Evolutionary conservation across 2,113 vertebrate species (phyloP).

Genomic region (Tupaia chinensis): DNA sequence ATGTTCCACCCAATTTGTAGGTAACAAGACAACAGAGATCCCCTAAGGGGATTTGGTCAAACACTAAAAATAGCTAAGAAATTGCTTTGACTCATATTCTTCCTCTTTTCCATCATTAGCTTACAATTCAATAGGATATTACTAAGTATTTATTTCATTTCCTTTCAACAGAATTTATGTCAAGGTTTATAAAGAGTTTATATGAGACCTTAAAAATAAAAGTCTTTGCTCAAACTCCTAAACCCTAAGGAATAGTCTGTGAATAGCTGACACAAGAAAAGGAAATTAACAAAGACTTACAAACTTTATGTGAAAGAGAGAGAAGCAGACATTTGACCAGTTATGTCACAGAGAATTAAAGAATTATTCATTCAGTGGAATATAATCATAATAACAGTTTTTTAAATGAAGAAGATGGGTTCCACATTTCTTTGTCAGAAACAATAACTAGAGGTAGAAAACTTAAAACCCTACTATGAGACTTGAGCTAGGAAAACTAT

Average conservation of each 20-base stretch:
- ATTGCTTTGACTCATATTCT: constrained; percentile 81
- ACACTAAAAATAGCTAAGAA: constrained; percentile 81
- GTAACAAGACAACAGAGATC: constrained; percentile 81
- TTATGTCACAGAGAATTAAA: constrained; percentile 53
- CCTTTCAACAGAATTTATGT: constrained; percentile 90
- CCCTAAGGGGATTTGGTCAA: constrained; percentile 81
- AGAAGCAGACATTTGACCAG: constrained; percentile 53
- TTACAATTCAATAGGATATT: constrained; percentile 84
- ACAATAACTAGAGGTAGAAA: constrained; percentile 18
- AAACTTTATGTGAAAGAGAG: constrained; percentile 33
- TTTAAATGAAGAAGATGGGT: not conserved
- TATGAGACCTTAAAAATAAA: constrained; percentile 80
- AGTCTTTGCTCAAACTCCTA: constrained; percentile 74
- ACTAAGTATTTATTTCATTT: constrained; percentile 85
- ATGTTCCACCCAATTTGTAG: constrained; percentile 74
- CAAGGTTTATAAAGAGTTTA: constrained; percentile 88
- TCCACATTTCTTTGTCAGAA: constrained; percentile 53
- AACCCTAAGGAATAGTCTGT: constrained; percentile 79
- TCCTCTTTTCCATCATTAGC: constrained; percentile 81
- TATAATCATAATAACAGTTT: not conserved
- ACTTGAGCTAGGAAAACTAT: not conserved
- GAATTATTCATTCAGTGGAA: not conserved
- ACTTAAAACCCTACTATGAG: not conserved
- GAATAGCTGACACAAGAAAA: constrained; percentile 54
- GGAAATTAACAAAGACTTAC: constrained; percentile 61